A percentile compares a stretch with the other conserved stretches of the same genome.
Evolutionary conservation across 2,797 vertebrate species (phyloP).

Genomic region (Pipistrellus pygmaeus): DNA sequence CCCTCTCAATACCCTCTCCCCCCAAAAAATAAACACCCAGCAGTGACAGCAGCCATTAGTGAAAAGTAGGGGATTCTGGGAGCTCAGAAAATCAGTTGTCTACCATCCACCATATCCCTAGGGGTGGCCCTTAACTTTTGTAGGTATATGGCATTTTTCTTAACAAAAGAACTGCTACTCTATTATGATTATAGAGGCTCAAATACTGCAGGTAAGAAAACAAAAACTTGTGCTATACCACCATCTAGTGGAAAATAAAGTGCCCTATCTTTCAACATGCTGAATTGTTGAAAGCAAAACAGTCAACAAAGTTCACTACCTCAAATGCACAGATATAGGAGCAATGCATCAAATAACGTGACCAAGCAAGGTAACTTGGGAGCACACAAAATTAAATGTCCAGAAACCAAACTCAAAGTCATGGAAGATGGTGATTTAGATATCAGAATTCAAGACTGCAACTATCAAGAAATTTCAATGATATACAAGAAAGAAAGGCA

Average conservation of each 20-base stretch:
- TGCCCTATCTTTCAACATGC: background rate
- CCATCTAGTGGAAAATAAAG: background rate
- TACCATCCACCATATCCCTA: background rate
- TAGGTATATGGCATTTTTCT: background rate
- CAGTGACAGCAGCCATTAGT: background rate
- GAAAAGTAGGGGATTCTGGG: background rate
- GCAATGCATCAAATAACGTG: background rate
- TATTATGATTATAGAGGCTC: background rate
- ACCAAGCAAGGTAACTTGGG: background rate
- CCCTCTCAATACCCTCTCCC: accelerated
- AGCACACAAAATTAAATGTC: background rate
- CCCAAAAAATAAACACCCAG: background rate
- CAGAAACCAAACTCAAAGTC: background rate
- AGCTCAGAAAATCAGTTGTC: background rate
- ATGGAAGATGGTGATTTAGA: background rate
- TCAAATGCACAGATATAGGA: background rate
- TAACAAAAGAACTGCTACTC: background rate
- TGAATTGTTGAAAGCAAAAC: background rate
- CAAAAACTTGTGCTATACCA: background rate
- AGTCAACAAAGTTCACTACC: background rate
- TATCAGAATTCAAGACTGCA: background rate
- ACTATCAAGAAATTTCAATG: background rate
- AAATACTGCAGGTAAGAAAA: background rate
- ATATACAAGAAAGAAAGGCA: background rate
- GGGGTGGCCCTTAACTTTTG: background rate